Conservation (phyloP, 2,888 invertebrate genomes). For the Drosophila melanosoma region DNA sequence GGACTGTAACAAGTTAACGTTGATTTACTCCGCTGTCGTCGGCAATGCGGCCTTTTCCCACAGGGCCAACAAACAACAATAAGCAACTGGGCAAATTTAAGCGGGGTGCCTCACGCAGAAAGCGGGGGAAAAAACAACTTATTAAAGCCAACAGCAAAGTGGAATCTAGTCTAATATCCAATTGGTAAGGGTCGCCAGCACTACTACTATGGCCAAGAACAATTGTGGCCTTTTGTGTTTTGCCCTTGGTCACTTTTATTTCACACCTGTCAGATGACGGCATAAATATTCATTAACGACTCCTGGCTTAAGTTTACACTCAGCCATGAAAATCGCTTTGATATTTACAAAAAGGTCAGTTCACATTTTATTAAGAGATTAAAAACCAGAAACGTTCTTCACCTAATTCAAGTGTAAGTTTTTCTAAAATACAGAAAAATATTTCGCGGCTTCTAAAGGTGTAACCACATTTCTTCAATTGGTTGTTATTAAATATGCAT, state of each 20-base stretch:
- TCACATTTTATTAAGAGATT: neutral
- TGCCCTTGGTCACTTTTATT: conserved; percentile 29
- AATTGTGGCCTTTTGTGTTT: conserved; percentile 32
- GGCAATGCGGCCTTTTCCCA: conserved; percentile 44
- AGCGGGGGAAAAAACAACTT: conserved; percentile 16
- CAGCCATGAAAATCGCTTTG: neutral
- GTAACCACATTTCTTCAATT: neutral
- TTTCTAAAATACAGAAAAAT: neutral
- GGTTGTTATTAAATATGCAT: neutral
- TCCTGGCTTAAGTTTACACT: neutral
- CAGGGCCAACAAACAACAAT: conserved; percentile 75
- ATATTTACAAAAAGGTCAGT: neutral
- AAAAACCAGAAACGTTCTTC: neutral
- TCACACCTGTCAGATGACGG: conserved; percentile 58
- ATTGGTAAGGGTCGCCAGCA: conserved; percentile 4
- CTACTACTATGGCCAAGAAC: conserved; percentile 12
- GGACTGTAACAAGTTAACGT: conserved; percentile 59
- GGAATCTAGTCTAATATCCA: conserved; percentile 29
- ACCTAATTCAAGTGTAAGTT: neutral
- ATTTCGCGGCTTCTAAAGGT: neutral
- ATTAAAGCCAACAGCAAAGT: conserved; percentile 26
- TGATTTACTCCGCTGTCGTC: conserved; percentile 63
- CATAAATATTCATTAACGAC: conserved; percentile 66
- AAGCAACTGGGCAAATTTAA: conserved; percentile 26
- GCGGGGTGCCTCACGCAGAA: neutral